Base-by-base conservation (phyloP, 2,888 invertebrate genomes). In the Nowickia ferox region DNA sequence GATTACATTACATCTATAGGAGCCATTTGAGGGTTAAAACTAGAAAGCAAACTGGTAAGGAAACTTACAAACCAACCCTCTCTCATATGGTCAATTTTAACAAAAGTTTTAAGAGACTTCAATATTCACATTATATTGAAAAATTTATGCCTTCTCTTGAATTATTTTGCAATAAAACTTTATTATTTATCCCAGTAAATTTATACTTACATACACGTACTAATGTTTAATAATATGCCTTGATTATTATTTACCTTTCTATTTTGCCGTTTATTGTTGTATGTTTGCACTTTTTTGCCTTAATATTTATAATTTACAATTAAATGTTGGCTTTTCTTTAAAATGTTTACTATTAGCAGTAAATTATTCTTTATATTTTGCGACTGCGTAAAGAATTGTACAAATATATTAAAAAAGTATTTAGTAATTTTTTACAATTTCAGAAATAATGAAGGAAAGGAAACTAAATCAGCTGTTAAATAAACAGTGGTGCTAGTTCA, bases 381-480 rank as follows among this genome's bases (percentile, higher is more conserved):
- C 72, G 74, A 4, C 66, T 74, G 80, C 80, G 72, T 80, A 13
- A 48, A 66, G 6, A 80, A 72, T 80, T 72, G 13, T 9, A 22
- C n/a, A 72, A 55, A n/a, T 51, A 30, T 3, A 30, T 30, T 5
- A 1, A 30, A 30, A 30, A 30, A 30, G 30, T 46, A 40, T 48
- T 4, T 1, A 1, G 19, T 48, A 0, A 66, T 80, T 17, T 72
- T 46, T 51, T 65, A 48, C 40, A 66, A 48, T 17, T 65, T 48
- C 5, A 44, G 44, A 44, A 57, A 4, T 0, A 40, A 42, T 13
- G 63, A 63, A 57, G 5, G 63, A 63, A 57, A 9, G 13, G 30
- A 53, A 48, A 40, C 13, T 22, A 10, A 40, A 1, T 13, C 80
- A 74, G 80, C 72, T 80, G 72, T 51, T 77, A 17, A 38, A 51